phyloP scores from a whole-genome alignment of 2,888 invertebrate genomes.

The Rhimphoctona megacephalus region DNA sequence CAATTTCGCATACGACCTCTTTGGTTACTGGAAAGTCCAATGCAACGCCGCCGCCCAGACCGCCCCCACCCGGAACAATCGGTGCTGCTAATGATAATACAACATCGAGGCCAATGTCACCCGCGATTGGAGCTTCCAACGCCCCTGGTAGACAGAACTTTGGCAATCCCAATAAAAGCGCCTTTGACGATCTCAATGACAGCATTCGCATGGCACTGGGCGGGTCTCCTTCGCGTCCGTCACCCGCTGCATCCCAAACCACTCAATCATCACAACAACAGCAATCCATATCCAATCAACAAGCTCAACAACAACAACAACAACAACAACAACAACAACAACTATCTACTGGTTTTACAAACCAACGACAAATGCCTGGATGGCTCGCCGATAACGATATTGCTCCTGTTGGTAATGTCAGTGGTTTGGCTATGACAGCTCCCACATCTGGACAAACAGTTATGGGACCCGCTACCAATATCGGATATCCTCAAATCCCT shows the following conservation, averaged over 20 bases:
- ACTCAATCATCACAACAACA: slow-evolving; percentile 73
- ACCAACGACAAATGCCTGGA: slow-evolving; percentile 71
- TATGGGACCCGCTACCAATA: slow-evolving; percentile 76
- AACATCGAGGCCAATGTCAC: slow-evolving; percentile 25
- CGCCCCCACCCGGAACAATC: slow-evolving; percentile 82
- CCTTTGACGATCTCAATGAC: slow-evolving; percentile 90
- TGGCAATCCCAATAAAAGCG: slow-evolving; percentile 87
- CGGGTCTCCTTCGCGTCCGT: slow-evolving; percentile 86
- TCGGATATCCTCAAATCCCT: slow-evolving; percentile 77
- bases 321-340: slow-evolving; percentile 72
- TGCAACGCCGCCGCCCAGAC: slow-evolving; percentile 85
- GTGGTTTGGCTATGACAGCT: slow-evolving; percentile 77
- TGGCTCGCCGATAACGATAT: slow-evolving; percentile 72
- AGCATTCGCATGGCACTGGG: slow-evolving; percentile 89
- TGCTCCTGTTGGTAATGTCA: slow-evolving; percentile 63
- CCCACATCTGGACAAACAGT: slow-evolving; percentile 75
- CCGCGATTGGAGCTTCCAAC: slow-evolving; percentile 73
- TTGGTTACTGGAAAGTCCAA: slow-evolving; percentile 79
- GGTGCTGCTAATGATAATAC: slow-evolving; percentile 70
- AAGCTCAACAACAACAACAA: slow-evolving; percentile 69
- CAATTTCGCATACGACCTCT: slow-evolving; percentile 74
- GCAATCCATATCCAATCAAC: slow-evolving; percentile 71
- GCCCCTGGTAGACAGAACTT: slow-evolving; percentile 85
- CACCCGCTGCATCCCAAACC: slow-evolving; percentile 77
- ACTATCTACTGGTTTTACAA: slow-evolving; percentile 40